Percentiles rank a stretch among this genome's conserved stretches.
Conservation (phyloP, 2,888 invertebrate genomes). For the Acronicta leporina region DNA sequence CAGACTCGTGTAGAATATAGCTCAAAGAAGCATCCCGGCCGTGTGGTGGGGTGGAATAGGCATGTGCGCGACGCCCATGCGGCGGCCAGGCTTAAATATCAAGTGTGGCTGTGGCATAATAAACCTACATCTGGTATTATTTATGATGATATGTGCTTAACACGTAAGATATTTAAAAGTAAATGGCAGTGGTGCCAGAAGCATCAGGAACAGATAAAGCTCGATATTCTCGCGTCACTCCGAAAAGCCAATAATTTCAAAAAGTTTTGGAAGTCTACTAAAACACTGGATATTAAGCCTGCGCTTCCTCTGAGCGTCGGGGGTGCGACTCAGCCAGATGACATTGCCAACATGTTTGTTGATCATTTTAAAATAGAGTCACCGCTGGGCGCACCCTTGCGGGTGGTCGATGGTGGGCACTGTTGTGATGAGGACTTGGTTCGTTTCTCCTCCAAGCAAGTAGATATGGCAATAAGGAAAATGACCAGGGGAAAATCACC, state of each 20-base stretch:
- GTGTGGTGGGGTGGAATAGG: slow-evolving; percentile 2
- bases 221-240: slow-evolving; percentile 5
- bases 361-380: slow-evolving; percentile 7
- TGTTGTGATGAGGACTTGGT: not conserved
- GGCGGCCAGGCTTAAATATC: slow-evolving; percentile 7
- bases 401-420: not conserved
- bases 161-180: slow-evolving; percentile 5
- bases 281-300: slow-evolving; percentile 1
- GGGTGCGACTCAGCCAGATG: not conserved
- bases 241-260: slow-evolving; percentile 7
- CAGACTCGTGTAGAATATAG: not conserved
- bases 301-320: slow-evolving; percentile 2
- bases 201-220: slow-evolving; percentile 6
- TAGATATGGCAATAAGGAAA: not conserved
- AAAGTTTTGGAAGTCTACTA: slow-evolving; percentile 3
- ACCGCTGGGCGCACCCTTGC: not conserved
- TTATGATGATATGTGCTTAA: slow-evolving; percentile 2
- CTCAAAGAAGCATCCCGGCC: not conserved
- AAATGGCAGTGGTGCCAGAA: slow-evolving; percentile 1
- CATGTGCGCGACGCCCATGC: slow-evolving; percentile 6
- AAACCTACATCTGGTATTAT: slow-evolving; percentile 1
- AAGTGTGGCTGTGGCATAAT: slow-evolving; percentile 7
- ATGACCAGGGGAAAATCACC: slow-evolving; percentile 9
- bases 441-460: not conserved
- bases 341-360: slow-evolving; percentile 6